These are phyloP conservation scores for Melanophora roralis DNA, from an alignment of 2,888 invertebrate genomes.

Conservation along the genomic window DNA sequence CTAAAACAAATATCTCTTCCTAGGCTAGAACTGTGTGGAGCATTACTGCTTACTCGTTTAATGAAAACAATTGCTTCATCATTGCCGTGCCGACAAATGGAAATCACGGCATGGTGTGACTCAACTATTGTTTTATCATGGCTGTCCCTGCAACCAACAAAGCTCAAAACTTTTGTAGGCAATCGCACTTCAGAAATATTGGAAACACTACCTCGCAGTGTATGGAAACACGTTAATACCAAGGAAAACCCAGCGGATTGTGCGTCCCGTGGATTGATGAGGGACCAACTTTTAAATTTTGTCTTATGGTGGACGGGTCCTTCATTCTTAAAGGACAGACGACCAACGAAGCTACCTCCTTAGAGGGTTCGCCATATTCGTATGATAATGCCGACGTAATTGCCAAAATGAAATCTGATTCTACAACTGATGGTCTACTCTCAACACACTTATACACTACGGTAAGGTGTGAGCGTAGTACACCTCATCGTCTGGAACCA, in stretches of 20 bases:
- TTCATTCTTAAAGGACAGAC: neutral
- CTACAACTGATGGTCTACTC: too few relatives aligned
- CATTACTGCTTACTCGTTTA: conserved; percentile 10
- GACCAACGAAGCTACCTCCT: neutral
- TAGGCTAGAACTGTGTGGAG: neutral
- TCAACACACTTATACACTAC: too few relatives aligned
- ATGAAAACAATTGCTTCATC: neutral
- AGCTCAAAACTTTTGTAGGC: conserved; percentile 26
- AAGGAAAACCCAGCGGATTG: conserved; percentile 34
- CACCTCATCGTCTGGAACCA: neutral
- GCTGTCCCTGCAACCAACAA: conserved; percentile 13
- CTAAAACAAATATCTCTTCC: conserved; percentile 6
- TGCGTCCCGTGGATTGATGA: conserved; percentile 16
- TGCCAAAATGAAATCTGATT: neutral
- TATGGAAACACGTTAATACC: neutral
- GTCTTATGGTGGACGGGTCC: conserved; percentile 29
- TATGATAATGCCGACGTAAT: neutral
- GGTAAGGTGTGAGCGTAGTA: too few relatives aligned
- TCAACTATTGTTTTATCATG: conserved; percentile 23
- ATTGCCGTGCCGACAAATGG: neutral
- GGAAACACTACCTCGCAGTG: neutral
- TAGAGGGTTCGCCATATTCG: neutral
- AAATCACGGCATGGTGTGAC: conserved; percentile 31
- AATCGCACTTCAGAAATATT: conserved; percentile 28
- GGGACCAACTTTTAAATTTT: neutral